Conservation (phyloP, 2,113 vertebrate species). For the Stegostoma tigrinum region DNA sequence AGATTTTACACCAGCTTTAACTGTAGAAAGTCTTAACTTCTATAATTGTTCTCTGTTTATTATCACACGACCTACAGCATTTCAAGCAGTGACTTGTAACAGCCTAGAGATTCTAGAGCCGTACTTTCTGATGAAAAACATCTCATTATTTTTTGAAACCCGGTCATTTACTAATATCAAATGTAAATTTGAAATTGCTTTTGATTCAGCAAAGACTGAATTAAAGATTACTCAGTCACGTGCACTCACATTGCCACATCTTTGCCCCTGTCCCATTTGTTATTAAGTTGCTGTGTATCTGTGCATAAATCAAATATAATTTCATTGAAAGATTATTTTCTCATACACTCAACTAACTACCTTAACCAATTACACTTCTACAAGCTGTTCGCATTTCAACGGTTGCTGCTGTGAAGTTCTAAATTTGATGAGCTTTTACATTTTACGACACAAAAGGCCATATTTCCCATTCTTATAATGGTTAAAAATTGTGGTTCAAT, state of each 20-base stretch:
- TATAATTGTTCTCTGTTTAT: background rate
- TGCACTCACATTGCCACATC: background rate
- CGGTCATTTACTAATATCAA: background rate
- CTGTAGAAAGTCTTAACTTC: background rate
- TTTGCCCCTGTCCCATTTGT: background rate
- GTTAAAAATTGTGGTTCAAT: background rate
- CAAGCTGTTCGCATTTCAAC: background rate
- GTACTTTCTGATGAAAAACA: background rate
- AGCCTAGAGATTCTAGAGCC: background rate
- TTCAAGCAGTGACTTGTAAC: background rate
- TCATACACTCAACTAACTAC: background rate
- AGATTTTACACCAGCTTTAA: background rate
- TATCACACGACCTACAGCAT: background rate
- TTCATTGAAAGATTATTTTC: background rate
- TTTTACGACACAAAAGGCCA: background rate
- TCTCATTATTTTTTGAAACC: background rate
- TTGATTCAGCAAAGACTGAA: background rate
- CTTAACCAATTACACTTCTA: background rate
- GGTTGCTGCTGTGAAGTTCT: background rate
- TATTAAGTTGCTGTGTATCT: too few relatives aligned
- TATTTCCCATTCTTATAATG: background rate
- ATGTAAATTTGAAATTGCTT: background rate
- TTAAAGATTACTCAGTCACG: background rate
- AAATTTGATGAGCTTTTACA: background rate
- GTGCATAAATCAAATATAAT: background rate